These are phyloP conservation scores for Thelaira solivaga DNA, from an alignment of 2,888 invertebrate species.

Conservation along the genomic window DNA sequence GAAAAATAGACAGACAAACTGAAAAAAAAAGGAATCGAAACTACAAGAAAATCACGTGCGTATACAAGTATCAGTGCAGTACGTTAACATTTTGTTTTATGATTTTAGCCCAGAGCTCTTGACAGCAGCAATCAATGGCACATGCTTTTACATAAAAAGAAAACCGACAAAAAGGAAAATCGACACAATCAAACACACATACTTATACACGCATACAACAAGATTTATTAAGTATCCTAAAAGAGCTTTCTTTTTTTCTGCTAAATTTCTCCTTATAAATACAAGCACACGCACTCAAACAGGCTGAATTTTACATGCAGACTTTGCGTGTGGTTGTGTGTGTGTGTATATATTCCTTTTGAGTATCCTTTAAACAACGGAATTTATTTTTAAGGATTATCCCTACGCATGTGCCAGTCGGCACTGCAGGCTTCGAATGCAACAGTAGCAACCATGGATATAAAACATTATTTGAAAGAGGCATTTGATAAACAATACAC, in stretches of 20 bases:
- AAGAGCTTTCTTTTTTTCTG: constrained; percentile 34
- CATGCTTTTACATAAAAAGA: constrained; percentile 11
- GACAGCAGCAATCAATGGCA: constrained; percentile 51
- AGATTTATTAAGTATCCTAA: constrained; percentile 46
- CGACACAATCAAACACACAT: constrained; percentile 31
- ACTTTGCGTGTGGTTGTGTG: background rate
- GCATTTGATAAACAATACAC: constrained; percentile 27
- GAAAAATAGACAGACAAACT: constrained; percentile 18
- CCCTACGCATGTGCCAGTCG: constrained; percentile 57
- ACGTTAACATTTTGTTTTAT: constrained; percentile 52
- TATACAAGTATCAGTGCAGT: constrained; percentile 31
- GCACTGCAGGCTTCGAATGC: constrained; percentile 10
- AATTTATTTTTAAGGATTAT: constrained; percentile 30
- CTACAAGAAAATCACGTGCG: constrained; percentile 55
- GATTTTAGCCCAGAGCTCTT: constrained; percentile 49
- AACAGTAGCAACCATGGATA: constrained; percentile 18
- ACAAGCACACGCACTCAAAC: background rate
- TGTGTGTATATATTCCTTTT: background rate
- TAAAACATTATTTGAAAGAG: constrained; percentile 29
- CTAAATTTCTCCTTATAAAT: background rate
- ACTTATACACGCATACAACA: background rate
- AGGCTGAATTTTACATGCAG: background rate
- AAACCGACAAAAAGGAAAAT: background rate
- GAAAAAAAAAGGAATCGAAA: background rate
- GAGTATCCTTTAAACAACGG: constrained; percentile 21